A percentile compares a stretch with the other conserved stretches of the same genome.
These are phyloP conservation scores for Leucoraja ocellata DNA, from an alignment of 2,797 vertebrate species.

Conservation along the genomic window DNA sequence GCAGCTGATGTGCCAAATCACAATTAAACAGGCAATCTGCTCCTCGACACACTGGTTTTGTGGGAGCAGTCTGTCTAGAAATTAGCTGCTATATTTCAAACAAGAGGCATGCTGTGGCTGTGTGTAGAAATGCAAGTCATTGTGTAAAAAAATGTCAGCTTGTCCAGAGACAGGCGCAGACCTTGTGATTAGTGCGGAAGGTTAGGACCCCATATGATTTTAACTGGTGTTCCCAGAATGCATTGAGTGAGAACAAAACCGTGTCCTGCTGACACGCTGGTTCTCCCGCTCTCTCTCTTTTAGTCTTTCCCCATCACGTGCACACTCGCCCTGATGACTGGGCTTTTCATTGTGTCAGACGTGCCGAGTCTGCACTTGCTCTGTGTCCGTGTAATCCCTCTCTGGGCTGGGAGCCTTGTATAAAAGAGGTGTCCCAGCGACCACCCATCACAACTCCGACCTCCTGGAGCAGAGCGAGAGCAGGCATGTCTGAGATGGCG, in stretches of 20 bases:
- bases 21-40: too few relatives aligned
- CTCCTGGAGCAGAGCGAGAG: neutral
- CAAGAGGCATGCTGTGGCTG: too few relatives aligned
- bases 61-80: too few relatives aligned
- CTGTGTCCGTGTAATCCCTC: neutral
- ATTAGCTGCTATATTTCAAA: too few relatives aligned
- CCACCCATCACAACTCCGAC: neutral
- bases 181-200: neutral
- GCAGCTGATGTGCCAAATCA: neutral
- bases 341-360: slow-evolving; percentile 15
- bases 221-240: neutral
- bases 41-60: too few relatives aligned
- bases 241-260: neutral
- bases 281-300: neutral
- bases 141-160: neutral
- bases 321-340: neutral
- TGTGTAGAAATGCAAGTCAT: neutral
- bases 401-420: neutral
- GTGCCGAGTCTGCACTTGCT: neutral
- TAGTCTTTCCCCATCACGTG: neutral
- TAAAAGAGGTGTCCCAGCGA: neutral
- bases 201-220: neutral
- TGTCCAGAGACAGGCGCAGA: neutral
- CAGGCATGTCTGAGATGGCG: neutral
- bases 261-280: neutral